Conservation (phyloP, 2,797 vertebrate genomes). For the Xiphophorus birchmanni region DNA sequence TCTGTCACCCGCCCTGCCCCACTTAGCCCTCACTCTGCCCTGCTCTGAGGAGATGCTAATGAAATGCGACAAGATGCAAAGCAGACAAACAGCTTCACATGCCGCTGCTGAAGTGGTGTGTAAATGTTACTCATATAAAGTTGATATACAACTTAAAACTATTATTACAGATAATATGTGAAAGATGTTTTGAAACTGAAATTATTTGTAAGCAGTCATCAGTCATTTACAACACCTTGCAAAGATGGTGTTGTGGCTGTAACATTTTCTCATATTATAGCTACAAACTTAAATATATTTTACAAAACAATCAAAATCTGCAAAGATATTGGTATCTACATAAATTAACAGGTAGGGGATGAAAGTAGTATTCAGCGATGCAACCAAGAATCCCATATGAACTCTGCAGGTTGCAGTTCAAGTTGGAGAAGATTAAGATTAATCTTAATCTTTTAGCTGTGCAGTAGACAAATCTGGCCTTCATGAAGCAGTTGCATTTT, state of each 20-base stretch:
- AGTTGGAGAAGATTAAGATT: no score
- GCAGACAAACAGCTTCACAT: conserved; percentile 28
- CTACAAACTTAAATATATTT: background rate
- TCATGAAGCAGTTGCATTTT: background rate
- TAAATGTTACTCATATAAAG: background rate
- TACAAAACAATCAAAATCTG: background rate
- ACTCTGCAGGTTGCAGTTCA: background rate
- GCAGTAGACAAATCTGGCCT: background rate
- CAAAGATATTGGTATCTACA: background rate
- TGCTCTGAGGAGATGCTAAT: conserved; percentile 37
- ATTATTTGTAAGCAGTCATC: background rate
- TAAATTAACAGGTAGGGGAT: background rate
- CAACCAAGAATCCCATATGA: background rate
- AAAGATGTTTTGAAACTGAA: background rate
- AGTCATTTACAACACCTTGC: background rate
- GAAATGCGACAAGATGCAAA: conserved; percentile 45
- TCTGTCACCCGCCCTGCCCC: conserved; percentile 55
- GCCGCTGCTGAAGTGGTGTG: conserved; percentile 17
- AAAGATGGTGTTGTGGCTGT: background rate
- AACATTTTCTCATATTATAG: background rate
- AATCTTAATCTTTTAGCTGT: background rate
- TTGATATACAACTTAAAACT: background rate
- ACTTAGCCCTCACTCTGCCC: conserved; percentile 33
- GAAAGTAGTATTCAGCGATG: background rate
- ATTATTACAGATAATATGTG: background rate